phyloP scores from a whole-genome alignment of 2,113 vertebrate species.

The Hemicordylus capensis region DNA sequence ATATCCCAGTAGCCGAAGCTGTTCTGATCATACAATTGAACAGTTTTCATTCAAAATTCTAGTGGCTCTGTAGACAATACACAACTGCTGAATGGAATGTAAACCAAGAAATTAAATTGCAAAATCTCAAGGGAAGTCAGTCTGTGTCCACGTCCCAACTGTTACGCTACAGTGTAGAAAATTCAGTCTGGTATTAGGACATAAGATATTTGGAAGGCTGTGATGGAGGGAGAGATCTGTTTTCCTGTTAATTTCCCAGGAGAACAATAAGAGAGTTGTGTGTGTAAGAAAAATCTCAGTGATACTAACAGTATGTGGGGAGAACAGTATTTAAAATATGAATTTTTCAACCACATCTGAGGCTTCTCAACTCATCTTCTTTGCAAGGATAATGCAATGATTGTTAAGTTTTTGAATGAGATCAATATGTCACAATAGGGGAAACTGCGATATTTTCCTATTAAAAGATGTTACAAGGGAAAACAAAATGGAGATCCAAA shows the following conservation, averaged over 20 bases:
- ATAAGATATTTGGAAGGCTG: not conserved
- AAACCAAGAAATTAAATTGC: not conserved
- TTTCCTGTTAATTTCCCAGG: not conserved
- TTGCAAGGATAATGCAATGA: slow-evolving; percentile 2
- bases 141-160: not conserved
- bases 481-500: not conserved
- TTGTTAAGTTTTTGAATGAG: not conserved
- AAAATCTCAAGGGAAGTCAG: not conserved
- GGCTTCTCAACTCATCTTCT: not conserved
- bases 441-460: too few relatives aligned
- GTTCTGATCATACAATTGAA: not conserved
- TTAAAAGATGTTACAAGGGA: not conserved
- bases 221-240: not conserved
- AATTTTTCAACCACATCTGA: not conserved
- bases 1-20: not conserved
- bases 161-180: not conserved
- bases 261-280: not conserved
- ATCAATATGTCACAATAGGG: too few relatives aligned
- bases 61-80: not conserved
- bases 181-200: not conserved
- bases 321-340: not conserved
- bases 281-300: not conserved
- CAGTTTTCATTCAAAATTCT: not conserved
- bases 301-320: not conserved
- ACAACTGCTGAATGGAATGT: not conserved